These are phyloP conservation scores for Lagenorhynchus albirostris DNA, from an alignment of 2,113 vertebrate species.

Conservation along the genomic window DNA sequence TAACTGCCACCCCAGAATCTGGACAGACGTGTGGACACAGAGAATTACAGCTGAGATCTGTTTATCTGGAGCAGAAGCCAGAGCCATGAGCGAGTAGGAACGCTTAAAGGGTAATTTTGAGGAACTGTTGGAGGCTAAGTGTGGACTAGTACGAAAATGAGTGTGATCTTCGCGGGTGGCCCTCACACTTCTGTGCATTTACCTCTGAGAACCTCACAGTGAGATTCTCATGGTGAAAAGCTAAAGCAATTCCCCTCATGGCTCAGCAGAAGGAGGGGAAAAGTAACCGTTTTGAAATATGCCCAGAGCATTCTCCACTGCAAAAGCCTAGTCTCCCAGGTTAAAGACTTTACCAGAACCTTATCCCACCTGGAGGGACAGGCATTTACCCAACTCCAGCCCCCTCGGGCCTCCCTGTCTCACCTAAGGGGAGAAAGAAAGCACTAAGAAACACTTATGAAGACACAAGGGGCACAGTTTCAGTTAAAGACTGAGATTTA, in stretches of 20 bases:
- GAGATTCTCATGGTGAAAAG: too few species aligned
- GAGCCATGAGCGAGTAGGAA: too few species aligned
- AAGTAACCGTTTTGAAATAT: neutral
- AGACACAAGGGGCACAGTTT: neutral
- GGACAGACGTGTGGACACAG: neutral
- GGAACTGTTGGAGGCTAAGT: too few species aligned
- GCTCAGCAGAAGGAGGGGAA: too few species aligned
- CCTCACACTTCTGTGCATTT: too few species aligned
- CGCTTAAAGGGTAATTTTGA: too few species aligned
- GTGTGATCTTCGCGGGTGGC: too few species aligned
- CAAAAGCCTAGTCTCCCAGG: neutral
- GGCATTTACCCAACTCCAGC: neutral
- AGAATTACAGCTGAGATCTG: neutral
- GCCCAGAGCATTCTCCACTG: neutral
- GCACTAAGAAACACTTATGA: neutral
- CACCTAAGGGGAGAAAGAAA: neutral
- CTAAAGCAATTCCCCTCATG: too few species aligned
- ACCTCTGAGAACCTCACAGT: too few species aligned
- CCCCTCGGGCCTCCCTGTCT: neutral
- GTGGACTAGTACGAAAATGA: too few species aligned
- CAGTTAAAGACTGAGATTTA: neutral
- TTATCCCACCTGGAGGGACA: neutral
- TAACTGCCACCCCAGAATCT: neutral
- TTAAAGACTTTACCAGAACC: neutral
- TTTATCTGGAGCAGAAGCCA: too few species aligned